A percentile compares a stretch with the other conserved stretches of the same genome.
Conservation (phyloP, 2,113 vertebrate species). For the Steatornis caripensis region DNA sequence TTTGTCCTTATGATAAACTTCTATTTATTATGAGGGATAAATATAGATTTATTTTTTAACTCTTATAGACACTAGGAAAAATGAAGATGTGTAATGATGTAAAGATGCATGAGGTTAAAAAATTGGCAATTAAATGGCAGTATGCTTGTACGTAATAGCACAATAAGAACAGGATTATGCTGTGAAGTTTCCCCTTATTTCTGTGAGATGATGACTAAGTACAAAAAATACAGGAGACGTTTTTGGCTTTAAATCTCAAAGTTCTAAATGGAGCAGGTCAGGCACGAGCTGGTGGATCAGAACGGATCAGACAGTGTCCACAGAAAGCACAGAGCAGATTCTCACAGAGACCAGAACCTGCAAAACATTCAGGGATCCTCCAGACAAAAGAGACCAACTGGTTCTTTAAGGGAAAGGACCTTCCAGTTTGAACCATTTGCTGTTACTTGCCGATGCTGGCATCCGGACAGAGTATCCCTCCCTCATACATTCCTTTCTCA, state of each 20-base stretch:
- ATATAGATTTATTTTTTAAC: background rate
- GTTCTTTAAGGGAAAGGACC: background rate
- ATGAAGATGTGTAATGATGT: background rate
- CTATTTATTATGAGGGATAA: background rate
- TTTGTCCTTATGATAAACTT: background rate
- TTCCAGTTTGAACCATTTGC: slow-evolving; percentile 52
- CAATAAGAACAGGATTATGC: background rate
- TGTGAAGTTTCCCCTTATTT: background rate
- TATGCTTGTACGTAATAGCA: background rate
- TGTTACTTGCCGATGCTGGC: slow-evolving; percentile 37
- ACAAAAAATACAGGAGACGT: background rate
- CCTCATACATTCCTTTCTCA: slow-evolving; percentile 58
- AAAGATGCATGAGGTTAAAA: background rate
- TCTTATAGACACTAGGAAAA: background rate
- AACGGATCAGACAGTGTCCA: background rate
- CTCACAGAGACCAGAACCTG: background rate
- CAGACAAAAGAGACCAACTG: background rate
- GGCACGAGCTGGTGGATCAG: background rate
- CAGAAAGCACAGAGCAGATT: background rate
- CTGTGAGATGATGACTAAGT: background rate
- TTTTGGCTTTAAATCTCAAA: background rate
- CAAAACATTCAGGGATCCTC: background rate
- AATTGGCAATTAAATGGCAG: background rate
- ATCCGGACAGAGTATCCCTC: slow-evolving; percentile 39
- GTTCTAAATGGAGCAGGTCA: background rate